Percentiles rank a stretch among this genome's conserved stretches.
Conservation (phyloP, 2,113 vertebrate genomes). For the Reinhardtius hippoglossoides region DNA sequence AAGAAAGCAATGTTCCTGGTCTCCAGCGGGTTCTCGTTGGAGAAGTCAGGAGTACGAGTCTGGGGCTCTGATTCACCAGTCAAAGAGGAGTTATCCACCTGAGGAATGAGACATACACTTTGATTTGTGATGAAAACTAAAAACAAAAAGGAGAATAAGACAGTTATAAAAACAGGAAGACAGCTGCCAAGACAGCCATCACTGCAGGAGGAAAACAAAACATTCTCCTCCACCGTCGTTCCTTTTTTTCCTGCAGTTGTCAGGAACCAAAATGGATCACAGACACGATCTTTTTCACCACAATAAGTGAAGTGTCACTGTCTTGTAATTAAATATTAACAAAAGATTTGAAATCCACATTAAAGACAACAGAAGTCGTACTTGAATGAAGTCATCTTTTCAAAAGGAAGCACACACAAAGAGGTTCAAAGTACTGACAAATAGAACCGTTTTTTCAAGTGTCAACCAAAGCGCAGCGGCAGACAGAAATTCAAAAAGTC, state of each 20-base stretch:
- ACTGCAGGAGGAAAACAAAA: background rate
- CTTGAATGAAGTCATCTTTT: background rate
- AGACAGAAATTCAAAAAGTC: background rate
- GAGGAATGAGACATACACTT: background rate
- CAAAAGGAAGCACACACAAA: no score
- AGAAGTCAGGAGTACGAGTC: conserved; percentile 92
- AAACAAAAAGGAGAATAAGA: background rate
- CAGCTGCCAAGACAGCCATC: background rate
- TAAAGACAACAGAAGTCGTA: background rate
- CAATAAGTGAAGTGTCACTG: no score
- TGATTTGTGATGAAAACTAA: background rate
- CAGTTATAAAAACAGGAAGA: background rate
- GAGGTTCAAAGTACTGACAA: background rate
- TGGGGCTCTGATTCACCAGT: conserved; percentile 95
- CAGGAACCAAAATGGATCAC: background rate
- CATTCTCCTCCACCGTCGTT: background rate
- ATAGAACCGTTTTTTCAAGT: background rate
- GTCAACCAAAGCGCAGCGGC: background rate
- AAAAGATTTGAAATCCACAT: no score
- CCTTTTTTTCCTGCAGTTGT: background rate
- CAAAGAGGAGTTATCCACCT: conserved; percentile 97
- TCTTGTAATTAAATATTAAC: no score
- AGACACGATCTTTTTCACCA: background rate
- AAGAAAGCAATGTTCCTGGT: conserved; percentile 97
- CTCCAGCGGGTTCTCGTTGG: conserved; percentile 93